Evolutionary conservation across 2,888 invertebrate species (phyloP).

Genomic region (Hypselothyrea guttata): DNA sequence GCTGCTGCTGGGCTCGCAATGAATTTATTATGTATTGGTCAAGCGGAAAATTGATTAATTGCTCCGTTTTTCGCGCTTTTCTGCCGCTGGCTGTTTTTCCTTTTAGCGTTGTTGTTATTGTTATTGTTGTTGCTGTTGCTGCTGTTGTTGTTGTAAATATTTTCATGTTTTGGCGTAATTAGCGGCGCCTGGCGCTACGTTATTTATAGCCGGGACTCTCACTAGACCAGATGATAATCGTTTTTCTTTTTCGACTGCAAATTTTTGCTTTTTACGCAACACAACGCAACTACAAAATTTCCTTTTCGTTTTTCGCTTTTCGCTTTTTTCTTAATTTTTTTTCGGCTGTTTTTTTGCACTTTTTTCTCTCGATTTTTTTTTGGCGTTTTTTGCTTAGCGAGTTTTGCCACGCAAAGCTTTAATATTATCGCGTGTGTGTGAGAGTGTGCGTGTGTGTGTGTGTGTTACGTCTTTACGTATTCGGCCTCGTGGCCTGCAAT

Average conservation of each 20-base stretch:
- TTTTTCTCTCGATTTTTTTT: too few relatives aligned
- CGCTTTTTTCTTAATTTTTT: too few relatives aligned
- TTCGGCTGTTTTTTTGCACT: slow-evolving; percentile 21
- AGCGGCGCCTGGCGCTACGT: slow-evolving; percentile 57
- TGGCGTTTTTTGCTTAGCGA: slow-evolving; percentile 55
- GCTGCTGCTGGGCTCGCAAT: slow-evolving; percentile 36
- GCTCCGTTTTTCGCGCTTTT: slow-evolving; percentile 45
- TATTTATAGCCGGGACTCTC: slow-evolving; percentile 61
- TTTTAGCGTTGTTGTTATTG: slow-evolving; percentile 17
- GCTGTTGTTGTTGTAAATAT: slow-evolving; percentile 57
- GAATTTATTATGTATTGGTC: slow-evolving; percentile 58
- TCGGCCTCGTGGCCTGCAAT: slow-evolving; percentile 57
- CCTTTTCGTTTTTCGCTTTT: slow-evolving; percentile 29
- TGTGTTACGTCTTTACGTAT: slow-evolving; percentile 6
- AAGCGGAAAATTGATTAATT: slow-evolving; percentile 78
- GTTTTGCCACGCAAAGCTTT: slow-evolving; percentile 75
- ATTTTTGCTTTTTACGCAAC: slow-evolving; percentile 58
- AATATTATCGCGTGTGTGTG: slow-evolving; percentile 64
- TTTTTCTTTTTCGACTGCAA: slow-evolving; percentile 42
- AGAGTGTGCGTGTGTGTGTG: slow-evolving; percentile 18
- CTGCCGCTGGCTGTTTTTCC: slow-evolving; percentile 19
- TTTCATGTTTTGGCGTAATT: slow-evolving; percentile 77
- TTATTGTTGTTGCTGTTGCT: slow-evolving; percentile 18
- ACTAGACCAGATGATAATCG: slow-evolving; percentile 65
- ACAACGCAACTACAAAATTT: slow-evolving; percentile 53